These are phyloP conservation scores for Poecilia wingei DNA, from an alignment of 2,797 vertebrate species.

Conservation along the genomic window DNA sequence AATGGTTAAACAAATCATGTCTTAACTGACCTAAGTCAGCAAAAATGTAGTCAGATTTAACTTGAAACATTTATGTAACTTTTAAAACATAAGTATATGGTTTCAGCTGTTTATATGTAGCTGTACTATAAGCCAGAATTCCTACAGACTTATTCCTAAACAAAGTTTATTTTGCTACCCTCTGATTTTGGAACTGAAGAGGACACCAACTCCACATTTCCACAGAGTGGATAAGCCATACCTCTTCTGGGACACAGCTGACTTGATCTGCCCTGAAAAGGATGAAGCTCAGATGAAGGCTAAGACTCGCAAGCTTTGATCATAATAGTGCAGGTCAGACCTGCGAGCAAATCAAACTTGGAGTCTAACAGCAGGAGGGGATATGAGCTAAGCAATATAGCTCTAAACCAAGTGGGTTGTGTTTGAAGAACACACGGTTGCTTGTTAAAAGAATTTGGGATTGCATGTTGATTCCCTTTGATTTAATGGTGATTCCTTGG, in stretches of 20 bases:
- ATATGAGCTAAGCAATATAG: conserved; percentile 10
- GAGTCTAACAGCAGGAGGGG: conserved; percentile 29
- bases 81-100: neutral
- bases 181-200: conserved; percentile 2
- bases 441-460: conserved; percentile 4
- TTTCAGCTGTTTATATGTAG: neutral
- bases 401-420: conserved; percentile 30
- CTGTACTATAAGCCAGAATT: neutral
- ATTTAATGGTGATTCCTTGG: conserved; percentile 43
- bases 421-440: conserved; percentile 29
- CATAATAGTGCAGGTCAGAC: conserved; percentile 41
- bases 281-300: conserved; percentile 24
- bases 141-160: neutral
- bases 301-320: conserved; percentile 54
- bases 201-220: neutral
- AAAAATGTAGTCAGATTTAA: neutral
- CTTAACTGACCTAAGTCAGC: neutral
- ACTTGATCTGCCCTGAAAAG: conserved; percentile 9
- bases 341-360: conserved; percentile 49
- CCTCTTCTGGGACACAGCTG: neutral
- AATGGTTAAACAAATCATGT: neutral
- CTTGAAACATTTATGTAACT: neutral
- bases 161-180: neutral
- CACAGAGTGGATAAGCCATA: neutral
- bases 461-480: conserved; percentile 46